phyloP scores from a whole-genome alignment of 2,888 invertebrate species.

The Morpho deidamia region DNA sequence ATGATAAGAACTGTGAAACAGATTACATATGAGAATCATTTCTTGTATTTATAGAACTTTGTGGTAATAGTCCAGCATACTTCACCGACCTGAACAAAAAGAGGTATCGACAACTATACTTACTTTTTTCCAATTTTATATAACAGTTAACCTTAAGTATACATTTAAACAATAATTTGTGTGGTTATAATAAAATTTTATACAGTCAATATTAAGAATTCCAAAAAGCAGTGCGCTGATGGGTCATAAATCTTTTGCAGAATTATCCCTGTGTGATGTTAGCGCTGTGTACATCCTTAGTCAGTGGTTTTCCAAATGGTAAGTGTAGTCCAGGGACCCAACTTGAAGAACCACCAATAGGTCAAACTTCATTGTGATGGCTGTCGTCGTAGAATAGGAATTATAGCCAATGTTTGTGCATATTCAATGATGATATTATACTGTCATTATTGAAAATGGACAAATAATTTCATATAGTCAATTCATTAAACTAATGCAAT shows the following conservation, averaged over 20 bases:
- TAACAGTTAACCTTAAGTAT: constrained; percentile 35
- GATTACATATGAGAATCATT: constrained; percentile 78
- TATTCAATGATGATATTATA: constrained; percentile 44
- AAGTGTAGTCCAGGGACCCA: constrained; percentile 80
- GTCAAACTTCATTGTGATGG: constrained; percentile 39
- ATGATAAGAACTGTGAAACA: constrained; percentile 45
- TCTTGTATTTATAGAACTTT: constrained; percentile 81
- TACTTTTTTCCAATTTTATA: constrained; percentile 51
- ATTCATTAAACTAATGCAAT: constrained; percentile 70
- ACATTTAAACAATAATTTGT: constrained; percentile 32
- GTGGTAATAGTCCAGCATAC: constrained; percentile 80
- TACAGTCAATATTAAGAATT: constrained; percentile 52
- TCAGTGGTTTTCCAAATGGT: constrained; percentile 81
- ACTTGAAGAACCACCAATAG: constrained; percentile 53
- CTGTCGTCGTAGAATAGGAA: constrained; percentile 54
- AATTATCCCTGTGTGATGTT: constrained; percentile 84
- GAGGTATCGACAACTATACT: constrained; percentile 77
- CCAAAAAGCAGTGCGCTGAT: constrained; percentile 77
- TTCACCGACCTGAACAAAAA: constrained; percentile 78
- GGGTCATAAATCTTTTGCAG: constrained; percentile 89
- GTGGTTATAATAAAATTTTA: constrained; percentile 33
- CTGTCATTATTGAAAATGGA: constrained; percentile 50
- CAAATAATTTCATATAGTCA: constrained; percentile 51
- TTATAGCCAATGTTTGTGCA: constrained; percentile 49
- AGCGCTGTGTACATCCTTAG: constrained; percentile 82